Conservation (phyloP, 2,888 invertebrate species). For the Corythucha ciliata region DNA sequence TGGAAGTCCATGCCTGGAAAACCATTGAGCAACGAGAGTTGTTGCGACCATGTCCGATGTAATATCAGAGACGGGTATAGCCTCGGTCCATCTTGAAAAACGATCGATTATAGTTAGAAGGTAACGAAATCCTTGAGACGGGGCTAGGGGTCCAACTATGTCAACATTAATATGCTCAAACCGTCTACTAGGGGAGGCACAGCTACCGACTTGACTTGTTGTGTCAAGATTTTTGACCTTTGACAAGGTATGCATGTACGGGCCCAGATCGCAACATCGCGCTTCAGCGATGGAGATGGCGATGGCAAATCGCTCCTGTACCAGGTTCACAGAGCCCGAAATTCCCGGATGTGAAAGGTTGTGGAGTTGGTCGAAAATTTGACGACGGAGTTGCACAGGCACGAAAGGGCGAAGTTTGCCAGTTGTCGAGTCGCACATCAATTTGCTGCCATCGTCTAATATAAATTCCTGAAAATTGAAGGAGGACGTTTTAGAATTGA, state of each 20-base stretch:
- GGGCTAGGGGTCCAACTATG: slow-evolving; percentile 2
- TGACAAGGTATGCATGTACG: slow-evolving; percentile 13
- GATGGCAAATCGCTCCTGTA: neutral
- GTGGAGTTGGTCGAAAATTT: slow-evolving; percentile 1
- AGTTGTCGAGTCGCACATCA: neutral
- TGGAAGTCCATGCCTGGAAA: slow-evolving; percentile 33
- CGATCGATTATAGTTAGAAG: slow-evolving; percentile 2
- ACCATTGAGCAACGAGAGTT: slow-evolving; percentile 40
- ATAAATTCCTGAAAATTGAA: too few relatives aligned
- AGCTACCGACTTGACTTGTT: neutral
- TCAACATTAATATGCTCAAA: slow-evolving; percentile 33
- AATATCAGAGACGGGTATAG: slow-evolving; percentile 39
- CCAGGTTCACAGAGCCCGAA: neutral
- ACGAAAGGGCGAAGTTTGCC: slow-evolving; percentile 10
- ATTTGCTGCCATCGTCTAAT: neutral
- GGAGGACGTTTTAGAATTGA: too few relatives aligned
- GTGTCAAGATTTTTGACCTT: slow-evolving; percentile 4
- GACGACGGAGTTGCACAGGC: neutral
- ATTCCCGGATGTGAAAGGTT: slow-evolving; percentile 2
- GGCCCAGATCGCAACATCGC: slow-evolving; percentile 3
- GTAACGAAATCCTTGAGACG: slow-evolving; percentile 4
- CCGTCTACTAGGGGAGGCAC: slow-evolving; percentile 35
- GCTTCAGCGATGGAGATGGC: slow-evolving; percentile 10
- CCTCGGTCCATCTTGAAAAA: slow-evolving; percentile 22
- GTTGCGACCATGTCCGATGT: slow-evolving; percentile 40